A percentile compares a stretch with the other conserved stretches of the same genome.
These are phyloP conservation scores for Choristoneura fumiferana DNA, from an alignment of 1,140 invertebrate species.

Conservation along the genomic window DNA sequence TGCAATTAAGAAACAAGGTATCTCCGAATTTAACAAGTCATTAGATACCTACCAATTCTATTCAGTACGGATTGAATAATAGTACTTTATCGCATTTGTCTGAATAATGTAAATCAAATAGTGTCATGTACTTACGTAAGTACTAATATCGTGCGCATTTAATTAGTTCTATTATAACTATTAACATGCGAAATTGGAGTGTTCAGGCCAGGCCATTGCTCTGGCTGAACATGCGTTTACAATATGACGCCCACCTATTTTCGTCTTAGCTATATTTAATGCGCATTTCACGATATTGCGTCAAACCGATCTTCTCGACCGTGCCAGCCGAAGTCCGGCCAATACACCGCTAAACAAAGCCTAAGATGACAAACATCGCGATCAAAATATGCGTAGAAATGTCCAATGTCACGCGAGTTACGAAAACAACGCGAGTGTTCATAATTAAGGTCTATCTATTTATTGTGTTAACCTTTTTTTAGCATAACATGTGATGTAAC, in stretches of 20 bases:
- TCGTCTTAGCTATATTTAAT: conserved; percentile 49
- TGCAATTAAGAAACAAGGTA: too few species aligned
- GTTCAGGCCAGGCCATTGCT: conserved; percentile 33
- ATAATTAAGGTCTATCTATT: not conserved
- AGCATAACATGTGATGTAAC: not conserved
- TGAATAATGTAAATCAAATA: too few species aligned
- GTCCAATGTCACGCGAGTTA: not conserved
- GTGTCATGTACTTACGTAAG: too few species aligned
- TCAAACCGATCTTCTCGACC: conserved; percentile 24
- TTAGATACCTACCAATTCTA: too few species aligned
- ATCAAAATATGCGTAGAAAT: conserved; percentile 1
- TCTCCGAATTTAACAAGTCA: too few species aligned
- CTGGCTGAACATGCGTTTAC: conserved; percentile 38
- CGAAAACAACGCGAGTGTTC: not conserved
- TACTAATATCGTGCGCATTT: not conserved
- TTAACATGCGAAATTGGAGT: conserved; percentile 7
- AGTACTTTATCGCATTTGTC: too few species aligned
- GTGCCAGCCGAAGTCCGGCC: not conserved
- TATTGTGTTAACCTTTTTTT: not conserved
- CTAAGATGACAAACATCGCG: not conserved
- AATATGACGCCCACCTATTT: conserved; percentile 62
- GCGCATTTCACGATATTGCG: conserved; percentile 39
- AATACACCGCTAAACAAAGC: conserved; percentile 9
- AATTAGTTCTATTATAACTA: conserved; percentile 4
- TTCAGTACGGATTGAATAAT: too few species aligned